Base-by-base conservation (phyloP, 2,888 invertebrate species). In the Agelastica alni region DNA sequence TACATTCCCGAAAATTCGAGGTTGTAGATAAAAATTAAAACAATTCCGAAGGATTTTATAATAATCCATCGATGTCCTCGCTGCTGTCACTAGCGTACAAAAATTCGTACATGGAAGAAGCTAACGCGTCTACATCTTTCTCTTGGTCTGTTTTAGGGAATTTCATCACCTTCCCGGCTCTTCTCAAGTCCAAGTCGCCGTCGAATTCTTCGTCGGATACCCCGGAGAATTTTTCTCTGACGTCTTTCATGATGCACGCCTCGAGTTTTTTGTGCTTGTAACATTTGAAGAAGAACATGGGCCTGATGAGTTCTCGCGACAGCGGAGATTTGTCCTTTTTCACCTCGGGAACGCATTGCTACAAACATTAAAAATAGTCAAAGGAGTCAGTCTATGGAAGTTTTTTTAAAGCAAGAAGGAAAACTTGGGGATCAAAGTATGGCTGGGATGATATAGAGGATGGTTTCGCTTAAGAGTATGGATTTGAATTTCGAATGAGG, bases 241-340 rank as follows among this genome's bases (percentile, higher is more conserved):
- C 84, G 65, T 87, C 86, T 67, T 86, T 86, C 85, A 87, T 85
- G 59, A 86, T 84, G 70, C 86, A 87, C 0, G 86, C 85, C 70
- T 87, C 86, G 45, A 87, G 68, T 68, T 87, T 87, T 77, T 87
- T 86, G 76, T 87, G 86, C 81, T 86, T 86, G 73, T 87, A 87
- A 64, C 86, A 87, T 54, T 85, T 82, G 80, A 87, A 87, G 80
- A 87, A 87, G 78, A 86, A 85, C 83, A 86, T 86, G 0, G 86
- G 85, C 53, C 82, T 80, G 58, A 85, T 82, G 36, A 86, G 79
- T 67, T 86, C 86, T 41, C 83, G 80, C 0, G 85, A 85, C 0
- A 86, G 77, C 0, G 84, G 84, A 0, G 84, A 81, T 58, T 82
- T 82, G 53, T 85, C 83, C 46, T 83, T 81, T 59, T 85, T 83